These are phyloP conservation scores for Actenoides hombroni DNA, from an alignment of 2,113 vertebrate species.

Conservation along the genomic window DNA sequence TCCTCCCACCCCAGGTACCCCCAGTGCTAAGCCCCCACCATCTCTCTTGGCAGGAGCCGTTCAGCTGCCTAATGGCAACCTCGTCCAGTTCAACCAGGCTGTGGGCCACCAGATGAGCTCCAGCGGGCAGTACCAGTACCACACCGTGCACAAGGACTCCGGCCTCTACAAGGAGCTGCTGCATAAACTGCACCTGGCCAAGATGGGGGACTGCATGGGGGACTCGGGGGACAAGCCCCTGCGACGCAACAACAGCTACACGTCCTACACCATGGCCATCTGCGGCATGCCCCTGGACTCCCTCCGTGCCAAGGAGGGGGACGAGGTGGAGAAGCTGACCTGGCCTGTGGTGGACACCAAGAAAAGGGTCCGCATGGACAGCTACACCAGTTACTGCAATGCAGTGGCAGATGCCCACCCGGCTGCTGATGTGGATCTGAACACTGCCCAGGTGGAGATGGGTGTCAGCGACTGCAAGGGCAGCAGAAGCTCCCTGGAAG, in stretches of 20 bases:
- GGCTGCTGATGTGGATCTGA: constrained; percentile 67
- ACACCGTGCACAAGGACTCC: constrained; percentile 93
- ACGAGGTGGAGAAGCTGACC: constrained; percentile 74
- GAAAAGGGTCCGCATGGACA: constrained; percentile 88
- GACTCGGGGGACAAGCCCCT: constrained; percentile 88
- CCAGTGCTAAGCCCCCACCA: neutral
- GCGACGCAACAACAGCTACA: constrained; percentile 95
- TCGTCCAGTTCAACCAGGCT: constrained; percentile 80
- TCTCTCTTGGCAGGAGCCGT: constrained; percentile 56
- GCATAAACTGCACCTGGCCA: constrained; percentile 91
- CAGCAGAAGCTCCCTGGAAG: constrained; percentile 71
- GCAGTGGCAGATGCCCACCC: constrained; percentile 78
- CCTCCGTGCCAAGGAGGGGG: constrained; percentile 73
- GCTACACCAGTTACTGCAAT: constrained; percentile 92
- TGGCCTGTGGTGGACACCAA: constrained; percentile 69
- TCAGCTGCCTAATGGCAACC: constrained; percentile 76
- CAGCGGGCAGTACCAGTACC: constrained; percentile 85
- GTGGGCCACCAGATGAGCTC: constrained; percentile 83
- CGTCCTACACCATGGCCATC: constrained; percentile 96
- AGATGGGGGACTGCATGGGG: constrained; percentile 93
- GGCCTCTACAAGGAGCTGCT: constrained; percentile 96
- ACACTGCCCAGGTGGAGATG: constrained; percentile 63
- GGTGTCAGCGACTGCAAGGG: constrained; percentile 56
- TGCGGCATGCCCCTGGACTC: constrained; percentile 91
- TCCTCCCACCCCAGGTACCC: neutral